Evolutionary conservation across 2,797 vertebrate species (phyloP), one percentile per base, ranked within the genome.

Genomic region (Dendrocincla fuliginosa): DNA sequence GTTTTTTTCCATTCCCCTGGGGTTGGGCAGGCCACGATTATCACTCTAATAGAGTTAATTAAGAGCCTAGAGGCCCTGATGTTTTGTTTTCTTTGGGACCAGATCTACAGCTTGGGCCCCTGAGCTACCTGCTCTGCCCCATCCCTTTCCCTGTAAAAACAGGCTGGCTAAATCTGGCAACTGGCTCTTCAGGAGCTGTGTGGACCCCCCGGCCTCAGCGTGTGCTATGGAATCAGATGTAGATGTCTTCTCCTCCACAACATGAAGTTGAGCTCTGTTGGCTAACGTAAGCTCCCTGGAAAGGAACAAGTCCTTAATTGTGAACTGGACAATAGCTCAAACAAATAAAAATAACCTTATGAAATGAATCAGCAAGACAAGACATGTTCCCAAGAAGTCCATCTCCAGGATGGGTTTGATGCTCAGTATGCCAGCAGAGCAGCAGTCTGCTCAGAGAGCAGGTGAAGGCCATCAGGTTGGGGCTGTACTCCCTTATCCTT

Each of bases 1-100:
- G 77, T 17, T 88, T 95, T 95, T 96, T 96, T 95, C 95, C 95
- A 93, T 95, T 90, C 87, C 91, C 64, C 39, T 94, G 89, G 95
- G 94, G 85, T 67, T 94, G 85, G 89, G 96, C 80, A 93, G 77
- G 85, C 77, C 67, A 47, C 0, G 16, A 90, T 95, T 93, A 95
- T 90, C 91, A 82, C 74, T 82, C 52, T 96, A 96, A 90, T 93
- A 44, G 77, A 84, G 76, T 93, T 95, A 96, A 96, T 95, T 95
- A 88, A 81, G 63, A 84, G 70, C 91, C 95, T 88, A 50, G 19
- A 78, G 85, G 95, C 84, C 73, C 37, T 81, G 65, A 92, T 0
- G 3, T 84, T 91, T 96, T 95, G 74, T 95, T 96, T 96, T 91
- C 85, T 89, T 95, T 95, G 91, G 96, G 91, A 94, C 70, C 63